A percentile compares a stretch with the other conserved stretches of the same genome.
Evolutionary conservation across 2,113 vertebrate species (phyloP).

Genomic region (Mesitornis unicolor): DNA sequence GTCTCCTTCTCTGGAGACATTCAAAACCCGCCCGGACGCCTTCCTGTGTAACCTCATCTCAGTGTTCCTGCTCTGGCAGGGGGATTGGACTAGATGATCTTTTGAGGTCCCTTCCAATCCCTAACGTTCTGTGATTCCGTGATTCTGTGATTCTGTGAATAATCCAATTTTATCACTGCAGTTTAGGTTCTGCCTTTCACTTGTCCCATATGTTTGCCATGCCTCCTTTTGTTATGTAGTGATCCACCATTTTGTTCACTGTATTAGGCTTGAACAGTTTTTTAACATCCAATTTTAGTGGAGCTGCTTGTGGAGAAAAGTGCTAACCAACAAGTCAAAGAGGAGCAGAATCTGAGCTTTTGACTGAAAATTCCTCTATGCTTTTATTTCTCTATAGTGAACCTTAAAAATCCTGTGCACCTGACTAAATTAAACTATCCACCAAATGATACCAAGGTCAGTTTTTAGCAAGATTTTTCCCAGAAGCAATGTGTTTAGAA

Average conservation of each 20-base stretch:
- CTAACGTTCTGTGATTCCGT: too few species aligned
- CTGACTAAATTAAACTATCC: background rate
- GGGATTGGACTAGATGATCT: too few species aligned
- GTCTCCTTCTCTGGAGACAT: too few species aligned
- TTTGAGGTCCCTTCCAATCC: too few species aligned
- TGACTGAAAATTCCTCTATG: background rate
- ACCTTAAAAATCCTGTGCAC: background rate
- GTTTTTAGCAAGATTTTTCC: background rate
- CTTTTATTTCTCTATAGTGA: background rate
- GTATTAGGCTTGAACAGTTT: background rate
- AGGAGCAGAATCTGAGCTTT: background rate
- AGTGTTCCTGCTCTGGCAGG: too few species aligned
- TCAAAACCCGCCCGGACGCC: too few species aligned
- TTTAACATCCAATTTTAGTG: background rate
- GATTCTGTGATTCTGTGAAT: too few species aligned
- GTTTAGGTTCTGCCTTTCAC: background rate
- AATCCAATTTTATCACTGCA: background rate
- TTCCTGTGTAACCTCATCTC: too few species aligned
- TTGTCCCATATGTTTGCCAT: background rate
- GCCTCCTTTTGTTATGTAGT: background rate
- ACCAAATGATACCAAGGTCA: background rate
- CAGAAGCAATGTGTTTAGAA: background rate
- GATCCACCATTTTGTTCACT: background rate
- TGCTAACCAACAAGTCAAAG: background rate
- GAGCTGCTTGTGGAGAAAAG: background rate